Percentiles rank a stretch among this genome's conserved stretches.
phyloP scores from a whole-genome alignment of 2,888 invertebrate species.

The Scaptomyza tumidula region DNA sequence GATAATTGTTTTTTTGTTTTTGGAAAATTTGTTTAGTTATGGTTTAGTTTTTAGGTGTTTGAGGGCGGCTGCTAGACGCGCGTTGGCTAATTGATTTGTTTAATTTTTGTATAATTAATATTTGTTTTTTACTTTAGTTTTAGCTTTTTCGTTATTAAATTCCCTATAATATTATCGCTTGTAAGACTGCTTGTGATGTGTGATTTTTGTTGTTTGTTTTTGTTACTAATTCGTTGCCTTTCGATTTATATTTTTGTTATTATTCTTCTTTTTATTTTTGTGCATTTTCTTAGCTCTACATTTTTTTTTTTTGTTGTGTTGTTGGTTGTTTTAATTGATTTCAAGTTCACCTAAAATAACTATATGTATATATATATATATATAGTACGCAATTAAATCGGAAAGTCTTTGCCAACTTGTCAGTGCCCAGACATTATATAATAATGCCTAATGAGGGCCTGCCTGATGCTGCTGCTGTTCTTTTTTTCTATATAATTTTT shows the following conservation, averaged over 20 bases:
- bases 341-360: constrained; percentile 66
- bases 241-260: constrained; percentile 40
- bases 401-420: constrained; percentile 64
- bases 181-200: constrained; percentile 63
- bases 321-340: constrained; percentile 62
- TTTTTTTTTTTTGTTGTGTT: constrained; percentile 21
- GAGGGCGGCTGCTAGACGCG: constrained; percentile 37
- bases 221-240: constrained; percentile 71
- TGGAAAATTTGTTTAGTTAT: constrained; percentile 17
- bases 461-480: too few species aligned
- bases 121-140: constrained; percentile 24
- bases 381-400: constrained; percentile 58
- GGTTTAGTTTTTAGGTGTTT: constrained; percentile 1
- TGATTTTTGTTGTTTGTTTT: constrained; percentile 36
- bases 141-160: constrained; percentile 43
- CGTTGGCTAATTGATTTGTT: constrained; percentile 63
- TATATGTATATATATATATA: background rate
- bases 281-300: constrained; percentile 74
- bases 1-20: constrained; percentile 7
- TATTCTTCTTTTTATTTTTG: constrained; percentile 27
- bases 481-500: constrained; percentile 41
- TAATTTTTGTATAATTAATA: constrained; percentile 18
- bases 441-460: constrained; percentile 47
- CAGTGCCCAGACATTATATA: constrained; percentile 61
- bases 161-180: constrained; percentile 55